Base-by-base conservation (phyloP, 92 coral and sea anemone genomes). In the Montipora capitata region DNA sequence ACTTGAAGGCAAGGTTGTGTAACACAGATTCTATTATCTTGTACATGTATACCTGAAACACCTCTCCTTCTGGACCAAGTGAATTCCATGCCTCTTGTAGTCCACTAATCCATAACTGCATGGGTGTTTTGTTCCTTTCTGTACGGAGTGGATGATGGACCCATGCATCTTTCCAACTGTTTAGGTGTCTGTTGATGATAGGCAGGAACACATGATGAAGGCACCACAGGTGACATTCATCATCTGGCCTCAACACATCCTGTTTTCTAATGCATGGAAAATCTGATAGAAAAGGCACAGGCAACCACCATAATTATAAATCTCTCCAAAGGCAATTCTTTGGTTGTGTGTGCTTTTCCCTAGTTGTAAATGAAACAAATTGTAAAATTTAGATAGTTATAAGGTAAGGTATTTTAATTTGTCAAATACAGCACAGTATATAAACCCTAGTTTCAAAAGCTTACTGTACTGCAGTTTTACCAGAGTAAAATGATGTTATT, bases 211-310 rank as follows among this genome's bases (percentile, higher is more conserved):
- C 88, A 65, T 71, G 64, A 83, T 92, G 93, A 9, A 92, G 79
- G 75, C 90, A 92, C 95, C 93, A 92, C 44, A 92, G 54, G 69
- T 92, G 95, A 14, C 75, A 41, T 10, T 92, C 95, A 92, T 89
- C 78, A 68, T 83, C 66, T 38, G 79, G 42, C 66, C 84, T 78
- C 18, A 92, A 84, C 20, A 82, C 59, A 52, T 18, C 68, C 54
- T 88, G 70, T 66, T 78, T 84, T 92, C 95, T 40, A 92, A 27
- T 27, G 40, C 40, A 39, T 68, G 45, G 66, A 87, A 87, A 62
- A 86, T 58, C 43, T 91, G 68, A 51, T 80, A 76, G 63, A 91
- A 87, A 20, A 86, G 65, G 72, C 43, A 4, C 14, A 91, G 88
- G 80, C 92, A 91, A 14, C 88, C 94, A n/a, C 12, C 83, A 57